phyloP scores from a whole-genome alignment of 2,888 invertebrate genomes.

The Dugesia japonica region DNA sequence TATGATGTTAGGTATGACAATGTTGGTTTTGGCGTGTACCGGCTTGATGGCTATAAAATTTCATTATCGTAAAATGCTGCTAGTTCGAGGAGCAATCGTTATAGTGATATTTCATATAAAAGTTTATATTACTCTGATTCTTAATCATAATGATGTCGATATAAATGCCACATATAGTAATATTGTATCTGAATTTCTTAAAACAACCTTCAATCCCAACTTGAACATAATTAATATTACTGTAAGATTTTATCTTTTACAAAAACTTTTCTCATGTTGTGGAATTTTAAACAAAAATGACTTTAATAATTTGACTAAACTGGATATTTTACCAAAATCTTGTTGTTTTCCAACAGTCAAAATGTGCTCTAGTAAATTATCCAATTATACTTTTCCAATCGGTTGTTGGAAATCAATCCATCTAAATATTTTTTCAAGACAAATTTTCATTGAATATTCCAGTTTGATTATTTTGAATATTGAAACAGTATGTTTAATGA shows the following conservation, averaged over 20 bases:
- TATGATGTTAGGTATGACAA: background rate
- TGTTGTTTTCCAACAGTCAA: background rate
- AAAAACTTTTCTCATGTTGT: background rate
- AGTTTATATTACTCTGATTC: background rate
- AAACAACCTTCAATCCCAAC: background rate
- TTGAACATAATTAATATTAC: background rate
- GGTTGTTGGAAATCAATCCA: background rate
- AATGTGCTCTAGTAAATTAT: background rate
- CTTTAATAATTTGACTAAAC: background rate
- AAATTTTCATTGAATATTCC: background rate
- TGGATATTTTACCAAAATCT: background rate
- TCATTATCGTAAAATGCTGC: background rate
- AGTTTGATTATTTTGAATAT: conserved; percentile 7
- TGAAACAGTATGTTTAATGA: background rate
- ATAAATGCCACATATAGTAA: background rate
- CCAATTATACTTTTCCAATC: background rate
- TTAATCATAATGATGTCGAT: background rate
- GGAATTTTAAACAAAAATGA: background rate
- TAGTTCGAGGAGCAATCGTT: background rate
- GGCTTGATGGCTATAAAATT: background rate
- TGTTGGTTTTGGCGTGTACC: background rate
- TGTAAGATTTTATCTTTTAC: background rate
- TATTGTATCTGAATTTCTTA: background rate
- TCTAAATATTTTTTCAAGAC: background rate
- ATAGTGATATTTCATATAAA: background rate